A percentile compares a stretch with the other conserved stretches of the same genome.
phyloP scores from a whole-genome alignment of 2,888 invertebrate species.

The Chrysopilus asiliformis region DNA sequence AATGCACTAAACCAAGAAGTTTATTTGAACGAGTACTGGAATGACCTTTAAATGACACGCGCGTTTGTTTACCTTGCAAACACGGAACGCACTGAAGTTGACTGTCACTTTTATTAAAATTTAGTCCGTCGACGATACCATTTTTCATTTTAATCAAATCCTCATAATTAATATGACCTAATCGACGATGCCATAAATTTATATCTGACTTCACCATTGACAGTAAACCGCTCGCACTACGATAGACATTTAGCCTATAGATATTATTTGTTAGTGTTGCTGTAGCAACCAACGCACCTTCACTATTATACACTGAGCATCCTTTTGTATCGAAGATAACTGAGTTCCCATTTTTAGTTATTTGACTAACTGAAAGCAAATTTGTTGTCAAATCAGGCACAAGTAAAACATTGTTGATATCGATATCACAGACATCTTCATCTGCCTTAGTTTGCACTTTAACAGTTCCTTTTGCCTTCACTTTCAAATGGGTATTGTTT shows the following conservation, averaged over 20 bases:
- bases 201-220: background rate
- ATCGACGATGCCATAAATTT: slow-evolving; percentile 5
- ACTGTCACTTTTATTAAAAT: no score
- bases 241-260: background rate
- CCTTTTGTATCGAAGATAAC: background rate
- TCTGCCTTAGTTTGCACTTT: slow-evolving; percentile 8
- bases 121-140: background rate
- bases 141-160: slow-evolving; percentile 5
- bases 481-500: slow-evolving; percentile 9
- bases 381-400: slow-evolving; percentile 14
- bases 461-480: slow-evolving; percentile 6
- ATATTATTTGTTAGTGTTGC: background rate
- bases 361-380: slow-evolving; percentile 15
- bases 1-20: slow-evolving; percentile 1
- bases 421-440: no score
- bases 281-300: slow-evolving; percentile 5
- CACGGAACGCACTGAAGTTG: slow-evolving; percentile 11
- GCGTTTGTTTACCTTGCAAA: slow-evolving; percentile 3
- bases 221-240: background rate
- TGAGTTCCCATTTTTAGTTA: slow-evolving; percentile 4
- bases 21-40: background rate
- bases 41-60: background rate
- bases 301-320: slow-evolving; percentile 2
- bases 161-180: slow-evolving; percentile 6
- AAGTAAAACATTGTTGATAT: slow-evolving; percentile 12